Evolutionary conservation across 2,797 vertebrate genomes (phyloP).

Genomic region (Moxostoma hubbsi): DNA sequence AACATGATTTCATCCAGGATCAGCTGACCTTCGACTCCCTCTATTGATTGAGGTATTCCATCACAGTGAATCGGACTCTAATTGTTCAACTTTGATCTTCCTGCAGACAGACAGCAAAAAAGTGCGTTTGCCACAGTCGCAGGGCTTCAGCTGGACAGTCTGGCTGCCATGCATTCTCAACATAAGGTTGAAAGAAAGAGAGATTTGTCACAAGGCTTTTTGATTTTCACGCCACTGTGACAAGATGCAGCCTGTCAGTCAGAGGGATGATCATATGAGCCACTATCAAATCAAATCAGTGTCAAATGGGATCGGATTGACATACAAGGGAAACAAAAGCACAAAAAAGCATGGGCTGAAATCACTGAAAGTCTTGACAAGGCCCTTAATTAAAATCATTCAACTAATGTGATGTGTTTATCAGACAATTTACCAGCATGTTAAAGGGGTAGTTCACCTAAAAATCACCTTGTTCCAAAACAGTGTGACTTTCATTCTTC

Average conservation of each 20-base stretch:
- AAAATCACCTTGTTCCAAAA: no score
- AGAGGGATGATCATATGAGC: slow-evolving; percentile 43
- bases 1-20: slow-evolving; percentile 37
- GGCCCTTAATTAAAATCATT: no score
- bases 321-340: slow-evolving; percentile 4
- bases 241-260: slow-evolving; percentile 45
- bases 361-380: not conserved
- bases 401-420: no score
- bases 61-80: slow-evolving; percentile 26
- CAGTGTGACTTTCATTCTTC: no score
- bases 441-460: no score
- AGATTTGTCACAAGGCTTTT: slow-evolving; percentile 40
- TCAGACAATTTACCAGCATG: no score
- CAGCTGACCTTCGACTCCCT: slow-evolving; percentile 50
- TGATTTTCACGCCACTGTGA: slow-evolving; percentile 43
- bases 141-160: not conserved
- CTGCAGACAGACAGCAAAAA: slow-evolving; percentile 23
- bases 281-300: slow-evolving; percentile 41
- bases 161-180: not conserved
- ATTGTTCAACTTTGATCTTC: slow-evolving; percentile 51
- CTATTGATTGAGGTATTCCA: slow-evolving; percentile 34
- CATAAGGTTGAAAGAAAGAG: slow-evolving; percentile 21
- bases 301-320: slow-evolving; percentile 35
- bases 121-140: not conserved
- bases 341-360: slow-evolving; percentile 1